A percentile compares a stretch with the other conserved stretches of the same genome.
Evolutionary conservation across 2,797 vertebrate genomes (phyloP).

Genomic region (Coregonus ussuriensis): DNA sequence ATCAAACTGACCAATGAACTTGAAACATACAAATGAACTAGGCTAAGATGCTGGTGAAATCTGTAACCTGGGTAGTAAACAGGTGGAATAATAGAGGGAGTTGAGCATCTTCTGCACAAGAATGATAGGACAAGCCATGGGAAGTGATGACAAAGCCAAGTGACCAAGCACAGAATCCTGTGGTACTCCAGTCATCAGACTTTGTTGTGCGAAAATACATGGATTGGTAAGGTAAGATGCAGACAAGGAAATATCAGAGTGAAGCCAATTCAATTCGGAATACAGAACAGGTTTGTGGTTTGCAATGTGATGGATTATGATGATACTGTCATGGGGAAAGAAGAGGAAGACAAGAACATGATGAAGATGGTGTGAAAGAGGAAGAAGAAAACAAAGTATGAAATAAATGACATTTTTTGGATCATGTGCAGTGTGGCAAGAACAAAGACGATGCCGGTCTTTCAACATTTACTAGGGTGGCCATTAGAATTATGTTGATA

Average conservation of each 20-base stretch:
- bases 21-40: neutral
- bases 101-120: neutral
- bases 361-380: neutral
- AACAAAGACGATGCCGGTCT: neutral
- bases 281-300: slow-evolving; percentile 13
- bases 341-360: neutral
- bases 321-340: neutral
- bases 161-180: neutral
- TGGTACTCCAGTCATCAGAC: neutral
- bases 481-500: neutral
- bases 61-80: neutral
- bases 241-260: neutral
- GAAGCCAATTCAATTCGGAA: neutral
- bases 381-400: neutral
- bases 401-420: neutral
- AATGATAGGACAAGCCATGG: neutral
- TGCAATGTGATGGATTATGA: neutral
- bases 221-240: neutral
- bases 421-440: neutral
- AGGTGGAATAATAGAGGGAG: neutral
- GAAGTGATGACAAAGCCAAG: neutral
- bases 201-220: neutral
- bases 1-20: neutral
- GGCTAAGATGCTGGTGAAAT: neutral
- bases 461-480: neutral